These are phyloP conservation scores for Enteromius mattozi DNA, from an alignment of 2,797 vertebrate genomes.

Conservation along the genomic window DNA sequence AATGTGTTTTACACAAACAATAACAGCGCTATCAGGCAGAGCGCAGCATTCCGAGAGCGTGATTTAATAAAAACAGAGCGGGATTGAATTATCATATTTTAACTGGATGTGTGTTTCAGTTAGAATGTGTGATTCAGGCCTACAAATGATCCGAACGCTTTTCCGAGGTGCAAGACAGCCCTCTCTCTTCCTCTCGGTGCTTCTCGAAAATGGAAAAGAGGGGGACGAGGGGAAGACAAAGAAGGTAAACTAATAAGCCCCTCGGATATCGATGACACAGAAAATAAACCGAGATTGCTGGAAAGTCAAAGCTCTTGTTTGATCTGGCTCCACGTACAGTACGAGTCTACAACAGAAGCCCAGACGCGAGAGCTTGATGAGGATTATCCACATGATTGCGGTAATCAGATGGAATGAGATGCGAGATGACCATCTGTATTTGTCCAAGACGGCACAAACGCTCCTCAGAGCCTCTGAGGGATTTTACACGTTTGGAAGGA, in stretches of 20 bases:
- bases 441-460: conserved; percentile 59
- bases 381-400: conserved; percentile 75
- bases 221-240: conserved; percentile 41
- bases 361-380: conserved; percentile 58
- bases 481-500: conserved; percentile 60
- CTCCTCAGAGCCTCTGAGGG: conserved; percentile 60
- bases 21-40: conserved; percentile 58
- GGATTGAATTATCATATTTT: conserved; percentile 66
- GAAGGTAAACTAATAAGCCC: conserved; percentile 61
- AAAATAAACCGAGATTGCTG: conserved; percentile 55
- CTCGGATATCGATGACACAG: conserved; percentile 60
- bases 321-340: conserved; percentile 26
- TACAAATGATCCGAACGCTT: conserved; percentile 55
- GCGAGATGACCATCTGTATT: conserved; percentile 68
- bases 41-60: conserved; percentile 56
- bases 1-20: conserved; percentile 62
- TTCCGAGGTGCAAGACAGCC: conserved; percentile 43
- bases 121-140: conserved; percentile 55
- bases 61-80: conserved; percentile 63
- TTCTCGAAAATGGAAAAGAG: conserved; percentile 35
- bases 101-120: conserved; percentile 64
- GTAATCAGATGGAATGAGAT: conserved; percentile 71
- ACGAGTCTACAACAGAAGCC: conserved; percentile 13
- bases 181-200: conserved; percentile 43
- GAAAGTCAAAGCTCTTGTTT: conserved; percentile 52